Conservation (phyloP, 2,113 vertebrate genomes). For the Chaetorhynchus papuensis region DNA sequence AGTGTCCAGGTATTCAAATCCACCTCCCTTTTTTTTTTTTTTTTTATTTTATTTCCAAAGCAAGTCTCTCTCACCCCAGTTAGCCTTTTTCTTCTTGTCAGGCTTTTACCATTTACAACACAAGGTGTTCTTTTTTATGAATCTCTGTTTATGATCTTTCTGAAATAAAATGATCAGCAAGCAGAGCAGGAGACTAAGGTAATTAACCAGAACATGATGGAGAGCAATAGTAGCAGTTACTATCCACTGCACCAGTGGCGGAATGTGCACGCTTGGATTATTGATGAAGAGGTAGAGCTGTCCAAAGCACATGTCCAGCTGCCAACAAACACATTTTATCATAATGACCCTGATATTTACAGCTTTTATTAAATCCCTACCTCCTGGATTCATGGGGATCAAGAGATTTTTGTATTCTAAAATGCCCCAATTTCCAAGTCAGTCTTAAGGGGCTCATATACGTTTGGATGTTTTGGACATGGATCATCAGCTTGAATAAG, state of each 20-base stretch:
- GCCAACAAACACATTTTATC: neutral
- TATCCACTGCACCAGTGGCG: neutral
- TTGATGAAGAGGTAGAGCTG: neutral
- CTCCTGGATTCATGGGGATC: neutral
- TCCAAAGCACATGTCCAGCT: neutral
- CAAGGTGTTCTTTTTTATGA: neutral
- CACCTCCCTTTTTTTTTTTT: neutral
- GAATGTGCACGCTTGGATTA: neutral
- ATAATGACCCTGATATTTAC: neutral
- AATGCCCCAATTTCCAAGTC: neutral
- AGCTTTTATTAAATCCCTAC: neutral
- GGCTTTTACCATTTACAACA: neutral
- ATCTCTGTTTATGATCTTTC: neutral
- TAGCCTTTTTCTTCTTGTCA: neutral
- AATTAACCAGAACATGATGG: slow-evolving; percentile 28
- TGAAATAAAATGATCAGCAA: neutral
- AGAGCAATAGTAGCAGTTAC: neutral
- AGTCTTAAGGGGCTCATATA: neutral
- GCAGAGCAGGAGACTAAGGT: neutral
- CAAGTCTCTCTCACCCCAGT: neutral
- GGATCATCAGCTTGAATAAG: neutral
- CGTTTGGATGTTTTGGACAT: neutral
- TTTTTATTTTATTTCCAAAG: neutral
- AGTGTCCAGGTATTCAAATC: neutral
- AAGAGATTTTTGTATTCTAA: neutral